These are phyloP conservation scores for Megaceryle alcyon DNA, from an alignment of 2,797 vertebrate species.

Conservation along the genomic window DNA sequence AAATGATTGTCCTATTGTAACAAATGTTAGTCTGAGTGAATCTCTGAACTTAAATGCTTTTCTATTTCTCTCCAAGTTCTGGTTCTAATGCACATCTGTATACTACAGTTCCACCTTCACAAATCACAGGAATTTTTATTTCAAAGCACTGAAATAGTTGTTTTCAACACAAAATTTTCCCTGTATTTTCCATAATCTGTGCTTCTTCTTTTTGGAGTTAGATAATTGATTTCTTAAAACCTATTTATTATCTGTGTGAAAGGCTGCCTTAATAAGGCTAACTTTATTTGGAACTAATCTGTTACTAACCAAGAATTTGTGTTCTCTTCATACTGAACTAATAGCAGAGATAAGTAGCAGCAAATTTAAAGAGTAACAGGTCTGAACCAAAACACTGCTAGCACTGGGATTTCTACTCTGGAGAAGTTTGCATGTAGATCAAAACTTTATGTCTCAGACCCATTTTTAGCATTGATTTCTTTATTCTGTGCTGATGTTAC, in stretches of 20 bases:
- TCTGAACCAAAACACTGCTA: background rate
- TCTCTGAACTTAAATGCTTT: background rate
- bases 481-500: background rate
- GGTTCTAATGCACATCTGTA: background rate
- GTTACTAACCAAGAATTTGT: background rate
- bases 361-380: background rate
- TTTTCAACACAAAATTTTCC: background rate
- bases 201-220: background rate
- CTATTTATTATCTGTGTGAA: background rate
- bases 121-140: background rate
- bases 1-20: background rate
- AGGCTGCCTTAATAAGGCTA: background rate
- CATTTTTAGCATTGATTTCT: background rate
- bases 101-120: background rate
- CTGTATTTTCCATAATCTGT: background rate
- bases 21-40: background rate
- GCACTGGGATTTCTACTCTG: background rate
- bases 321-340: background rate
- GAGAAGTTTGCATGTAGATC: background rate
- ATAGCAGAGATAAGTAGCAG: background rate
- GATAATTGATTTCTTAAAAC: background rate
- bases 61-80: background rate
- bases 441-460: background rate
- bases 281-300: background rate
- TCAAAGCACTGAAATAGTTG: background rate